A percentile compares a stretch with the other conserved stretches of the same genome.
Evolutionary conservation across 2,888 invertebrate genomes (phyloP).

Genomic region (Parnassius orleans): DNA sequence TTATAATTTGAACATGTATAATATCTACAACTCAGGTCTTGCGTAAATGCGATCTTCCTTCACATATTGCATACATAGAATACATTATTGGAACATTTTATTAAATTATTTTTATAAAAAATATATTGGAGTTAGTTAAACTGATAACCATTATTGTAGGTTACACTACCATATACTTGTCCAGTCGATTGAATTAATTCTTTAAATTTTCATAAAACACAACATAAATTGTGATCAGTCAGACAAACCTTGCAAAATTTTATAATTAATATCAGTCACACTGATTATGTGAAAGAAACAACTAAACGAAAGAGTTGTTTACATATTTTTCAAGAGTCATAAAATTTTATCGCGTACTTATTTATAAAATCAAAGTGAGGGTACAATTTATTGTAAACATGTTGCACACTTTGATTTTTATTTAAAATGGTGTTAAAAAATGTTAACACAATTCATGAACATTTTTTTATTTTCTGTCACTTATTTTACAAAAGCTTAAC

Average conservation of each 20-base stretch:
- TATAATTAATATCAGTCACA: no score
- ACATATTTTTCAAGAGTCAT: no score
- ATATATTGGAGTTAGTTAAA: not conserved
- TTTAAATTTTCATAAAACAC: no score
- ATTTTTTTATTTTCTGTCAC: not conserved
- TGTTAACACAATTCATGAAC: not conserved
- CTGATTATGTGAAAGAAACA: no score
- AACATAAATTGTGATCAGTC: no score
- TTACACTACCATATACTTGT: no score
- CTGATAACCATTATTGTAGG: conserved; percentile 2
- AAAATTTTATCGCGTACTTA: no score
- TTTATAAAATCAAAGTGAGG: no score
- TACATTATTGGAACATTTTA: not conserved
- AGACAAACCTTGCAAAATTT: no score
- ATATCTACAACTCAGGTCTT: not conserved
- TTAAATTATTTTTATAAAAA: conserved; percentile 3
- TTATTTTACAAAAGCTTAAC: not conserved
- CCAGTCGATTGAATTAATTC: no score
- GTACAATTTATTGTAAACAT: not conserved
- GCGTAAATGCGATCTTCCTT: conserved; percentile 8
- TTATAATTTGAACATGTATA: not conserved
- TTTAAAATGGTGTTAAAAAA: not conserved
- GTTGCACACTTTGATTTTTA: not conserved
- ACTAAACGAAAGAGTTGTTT: no score
- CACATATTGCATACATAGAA: not conserved